These are phyloP conservation scores for Heliocidaris tuberculata DNA, from an alignment of 35 echinoderm and acorn worm genomes.

Conservation along the genomic window DNA sequence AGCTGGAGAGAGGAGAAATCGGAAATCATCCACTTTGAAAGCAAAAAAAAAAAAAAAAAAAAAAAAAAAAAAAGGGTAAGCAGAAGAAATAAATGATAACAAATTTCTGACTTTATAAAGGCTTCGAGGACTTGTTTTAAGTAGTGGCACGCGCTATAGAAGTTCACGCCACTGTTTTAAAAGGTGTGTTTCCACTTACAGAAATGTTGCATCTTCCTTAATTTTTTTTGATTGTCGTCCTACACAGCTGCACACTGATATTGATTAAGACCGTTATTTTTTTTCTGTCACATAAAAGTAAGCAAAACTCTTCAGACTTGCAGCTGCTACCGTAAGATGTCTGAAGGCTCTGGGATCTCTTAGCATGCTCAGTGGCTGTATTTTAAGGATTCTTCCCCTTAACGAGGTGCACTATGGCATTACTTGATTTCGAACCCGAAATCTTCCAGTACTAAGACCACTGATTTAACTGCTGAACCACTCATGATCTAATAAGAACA, in stretches of 20 bases:
- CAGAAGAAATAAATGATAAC: background rate
- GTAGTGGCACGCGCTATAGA: background rate
- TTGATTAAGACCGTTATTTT: background rate
- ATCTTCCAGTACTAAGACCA: too few relatives aligned
- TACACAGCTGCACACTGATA: background rate
- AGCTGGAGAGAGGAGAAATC: background rate
- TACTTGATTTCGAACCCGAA: too few relatives aligned
- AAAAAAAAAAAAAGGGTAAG: too few relatives aligned
- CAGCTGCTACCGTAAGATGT: too few relatives aligned
- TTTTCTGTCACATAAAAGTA: background rate
- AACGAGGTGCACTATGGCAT: too few relatives aligned
- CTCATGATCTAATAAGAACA: too few relatives aligned
- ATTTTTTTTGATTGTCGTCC: background rate
- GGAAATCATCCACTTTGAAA: background rate
- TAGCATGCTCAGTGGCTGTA: too few relatives aligned
- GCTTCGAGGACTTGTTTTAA: background rate
- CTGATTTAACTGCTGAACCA: too few relatives aligned
- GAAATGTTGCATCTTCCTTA: background rate
- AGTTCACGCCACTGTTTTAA: background rate
- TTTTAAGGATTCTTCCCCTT: too few relatives aligned
- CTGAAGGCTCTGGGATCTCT: too few relatives aligned
- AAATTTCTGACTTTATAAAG: background rate
- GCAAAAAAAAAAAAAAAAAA: too few relatives aligned
- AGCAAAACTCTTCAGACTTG: too few relatives aligned
- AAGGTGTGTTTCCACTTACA: background rate